A percentile compares a stretch with the other conserved stretches of the same genome.
phyloP scores from a whole-genome alignment of 2,113 vertebrate genomes.

The Edolisoma coerulescens region DNA sequence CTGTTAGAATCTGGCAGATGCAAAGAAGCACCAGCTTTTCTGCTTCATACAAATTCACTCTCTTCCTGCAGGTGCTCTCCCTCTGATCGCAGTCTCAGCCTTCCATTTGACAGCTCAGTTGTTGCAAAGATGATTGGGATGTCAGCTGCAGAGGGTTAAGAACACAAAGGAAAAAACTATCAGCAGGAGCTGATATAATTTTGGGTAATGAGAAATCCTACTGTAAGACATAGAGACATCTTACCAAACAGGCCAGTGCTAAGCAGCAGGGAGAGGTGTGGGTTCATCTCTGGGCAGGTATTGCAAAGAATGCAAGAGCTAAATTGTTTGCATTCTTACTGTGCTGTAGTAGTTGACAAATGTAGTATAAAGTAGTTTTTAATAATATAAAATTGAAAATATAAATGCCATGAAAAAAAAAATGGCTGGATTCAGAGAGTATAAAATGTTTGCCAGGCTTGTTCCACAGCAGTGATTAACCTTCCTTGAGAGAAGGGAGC shows the following conservation, averaged over 20 bases:
- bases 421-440: background rate
- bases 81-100: background rate
- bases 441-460: background rate
- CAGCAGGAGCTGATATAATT: background rate
- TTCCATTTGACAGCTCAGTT: background rate
- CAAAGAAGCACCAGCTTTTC: background rate
- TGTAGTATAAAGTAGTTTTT: background rate
- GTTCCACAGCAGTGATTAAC: background rate
- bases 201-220: background rate
- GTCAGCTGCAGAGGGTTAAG: background rate
- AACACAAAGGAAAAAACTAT: background rate
- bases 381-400: background rate
- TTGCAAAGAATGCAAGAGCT: background rate
- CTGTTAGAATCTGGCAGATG: background rate
- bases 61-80: background rate
- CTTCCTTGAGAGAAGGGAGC: slow-evolving; percentile 3
- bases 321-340: background rate
- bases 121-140: background rate
- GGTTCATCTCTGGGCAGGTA: background rate
- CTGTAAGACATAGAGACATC: background rate
- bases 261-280: background rate
- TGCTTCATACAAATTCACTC: background rate
- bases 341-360: background rate
- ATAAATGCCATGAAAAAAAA: background rate
- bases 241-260: background rate